Evolutionary conservation across 2,888 invertebrate species (phyloP).

Genomic region (Aricia artaxerxes): DNA sequence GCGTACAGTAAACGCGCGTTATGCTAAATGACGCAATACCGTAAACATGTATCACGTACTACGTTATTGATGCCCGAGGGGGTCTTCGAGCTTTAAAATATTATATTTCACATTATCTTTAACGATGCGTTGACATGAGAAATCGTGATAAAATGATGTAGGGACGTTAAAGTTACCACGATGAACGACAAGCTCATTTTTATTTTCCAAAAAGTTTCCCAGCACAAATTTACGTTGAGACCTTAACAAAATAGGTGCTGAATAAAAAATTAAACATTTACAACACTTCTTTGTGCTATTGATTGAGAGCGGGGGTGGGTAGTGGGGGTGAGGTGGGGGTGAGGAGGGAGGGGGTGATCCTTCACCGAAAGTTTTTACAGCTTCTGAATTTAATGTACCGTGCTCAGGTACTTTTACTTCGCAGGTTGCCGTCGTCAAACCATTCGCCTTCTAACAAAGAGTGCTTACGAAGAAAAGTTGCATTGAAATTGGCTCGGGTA

Average conservation of each 20-base stretch:
- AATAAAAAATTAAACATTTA: conserved; percentile 13
- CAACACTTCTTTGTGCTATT: neutral
- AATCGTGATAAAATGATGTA: neutral
- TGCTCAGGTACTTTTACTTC: neutral
- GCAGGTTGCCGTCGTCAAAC: neutral
- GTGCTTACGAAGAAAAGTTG: neutral
- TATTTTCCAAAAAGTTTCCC: neutral
- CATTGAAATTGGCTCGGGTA: neutral
- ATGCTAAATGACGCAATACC: neutral
- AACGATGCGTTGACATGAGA: neutral
- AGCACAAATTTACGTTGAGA: neutral
- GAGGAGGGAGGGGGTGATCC: neutral
- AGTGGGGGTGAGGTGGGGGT: neutral
- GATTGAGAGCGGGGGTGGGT: neutral
- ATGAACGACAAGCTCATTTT: neutral
- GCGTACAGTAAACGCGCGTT: neutral
- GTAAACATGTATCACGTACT: neutral
- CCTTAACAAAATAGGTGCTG: neutral
- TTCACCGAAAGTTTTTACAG: conserved; percentile 19
- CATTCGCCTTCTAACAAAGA: neutral
- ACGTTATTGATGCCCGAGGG: neutral
- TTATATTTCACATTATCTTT: neutral
- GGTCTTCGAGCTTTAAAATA: neutral
- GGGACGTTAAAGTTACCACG: neutral
- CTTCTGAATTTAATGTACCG: conserved; percentile 8